Percentiles rank a stretch among this genome's conserved stretches.
Evolutionary conservation across 1,140 invertebrate species (phyloP).

Genomic region (Semibalanus balanoides): DNA sequence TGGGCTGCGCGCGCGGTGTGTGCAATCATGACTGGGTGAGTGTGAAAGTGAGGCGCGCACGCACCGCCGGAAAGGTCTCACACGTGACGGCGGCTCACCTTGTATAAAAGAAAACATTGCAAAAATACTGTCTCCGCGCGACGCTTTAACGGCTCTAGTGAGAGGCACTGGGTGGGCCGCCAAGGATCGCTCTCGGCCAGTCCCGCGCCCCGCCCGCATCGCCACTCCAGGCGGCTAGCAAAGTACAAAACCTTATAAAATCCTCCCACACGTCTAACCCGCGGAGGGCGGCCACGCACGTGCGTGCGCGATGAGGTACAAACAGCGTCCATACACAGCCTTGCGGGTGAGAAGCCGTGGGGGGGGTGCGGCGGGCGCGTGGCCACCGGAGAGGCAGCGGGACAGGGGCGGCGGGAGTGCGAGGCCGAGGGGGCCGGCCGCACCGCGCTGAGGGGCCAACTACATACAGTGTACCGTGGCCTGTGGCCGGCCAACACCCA

Average conservation of each 20-base stretch:
- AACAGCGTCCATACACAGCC: not conserved
- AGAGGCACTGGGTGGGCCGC: not conserved
- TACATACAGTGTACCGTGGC: not conserved
- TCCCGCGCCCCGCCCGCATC: no score
- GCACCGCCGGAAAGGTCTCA: not conserved
- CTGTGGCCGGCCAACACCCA: not conserved
- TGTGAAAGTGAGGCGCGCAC: not conserved
- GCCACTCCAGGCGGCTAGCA: not conserved
- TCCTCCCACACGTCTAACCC: not conserved
- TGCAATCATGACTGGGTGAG: not conserved
- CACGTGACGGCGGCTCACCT: not conserved
- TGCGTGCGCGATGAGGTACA: not conserved
- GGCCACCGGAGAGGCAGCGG: no score
- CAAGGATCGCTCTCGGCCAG: no score
- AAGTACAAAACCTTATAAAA: not conserved
- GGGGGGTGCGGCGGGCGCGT: not conserved
- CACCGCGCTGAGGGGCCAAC: not conserved
- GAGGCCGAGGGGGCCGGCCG: not conserved
- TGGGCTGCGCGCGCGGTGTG: not conserved
- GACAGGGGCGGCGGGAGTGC: no score
- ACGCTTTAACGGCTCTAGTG: not conserved
- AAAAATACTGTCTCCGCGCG: not conserved
- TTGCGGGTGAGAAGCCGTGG: not conserved
- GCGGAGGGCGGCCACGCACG: not conserved
- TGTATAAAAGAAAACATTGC: constrained; percentile 2